Evolutionary conservation across 2,888 invertebrate genomes (phyloP).

Genomic region (Cenopis cana): DNA sequence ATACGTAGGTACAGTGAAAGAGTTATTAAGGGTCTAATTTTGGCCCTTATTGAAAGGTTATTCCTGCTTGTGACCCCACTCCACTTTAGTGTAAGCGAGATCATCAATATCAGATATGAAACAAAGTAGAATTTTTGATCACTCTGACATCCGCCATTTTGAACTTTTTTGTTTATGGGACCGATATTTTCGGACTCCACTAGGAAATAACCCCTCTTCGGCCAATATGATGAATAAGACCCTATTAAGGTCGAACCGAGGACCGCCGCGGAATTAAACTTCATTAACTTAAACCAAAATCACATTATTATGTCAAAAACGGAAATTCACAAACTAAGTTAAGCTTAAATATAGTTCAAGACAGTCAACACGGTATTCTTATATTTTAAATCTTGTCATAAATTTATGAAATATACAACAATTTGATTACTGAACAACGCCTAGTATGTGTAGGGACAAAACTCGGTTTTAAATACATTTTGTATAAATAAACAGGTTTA

Average conservation of each 20-base stretch:
- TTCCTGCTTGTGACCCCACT: too few species aligned
- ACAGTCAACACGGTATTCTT: slow-evolving; percentile 15
- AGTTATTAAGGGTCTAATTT: background rate
- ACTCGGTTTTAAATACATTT: background rate
- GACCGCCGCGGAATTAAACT: background rate
- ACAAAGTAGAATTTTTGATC: too few species aligned
- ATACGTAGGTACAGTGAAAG: background rate
- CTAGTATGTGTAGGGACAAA: slow-evolving; percentile 4
- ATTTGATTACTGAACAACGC: slow-evolving; percentile 38
- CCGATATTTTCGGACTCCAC: too few species aligned
- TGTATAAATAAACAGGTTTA: too few species aligned
- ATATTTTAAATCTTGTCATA: slow-evolving; percentile 39
- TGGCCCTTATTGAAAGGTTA: background rate
- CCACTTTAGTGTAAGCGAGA: too few species aligned
- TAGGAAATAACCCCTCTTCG: background rate
- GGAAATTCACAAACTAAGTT: slow-evolving; percentile 38
- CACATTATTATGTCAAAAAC: slow-evolving; percentile 45
- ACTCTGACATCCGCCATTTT: too few species aligned
- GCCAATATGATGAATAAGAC: background rate
- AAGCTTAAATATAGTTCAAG: slow-evolving; percentile 37
- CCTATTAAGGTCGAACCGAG: slow-evolving; percentile 1
- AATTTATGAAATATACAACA: slow-evolving; percentile 44
- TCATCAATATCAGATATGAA: too few species aligned
- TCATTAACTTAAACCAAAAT: slow-evolving; percentile 33
- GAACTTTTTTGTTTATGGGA: too few species aligned